These are phyloP conservation scores for Passer domesticus DNA, from an alignment of 2,113 vertebrate genomes.

Conservation along the genomic window DNA sequence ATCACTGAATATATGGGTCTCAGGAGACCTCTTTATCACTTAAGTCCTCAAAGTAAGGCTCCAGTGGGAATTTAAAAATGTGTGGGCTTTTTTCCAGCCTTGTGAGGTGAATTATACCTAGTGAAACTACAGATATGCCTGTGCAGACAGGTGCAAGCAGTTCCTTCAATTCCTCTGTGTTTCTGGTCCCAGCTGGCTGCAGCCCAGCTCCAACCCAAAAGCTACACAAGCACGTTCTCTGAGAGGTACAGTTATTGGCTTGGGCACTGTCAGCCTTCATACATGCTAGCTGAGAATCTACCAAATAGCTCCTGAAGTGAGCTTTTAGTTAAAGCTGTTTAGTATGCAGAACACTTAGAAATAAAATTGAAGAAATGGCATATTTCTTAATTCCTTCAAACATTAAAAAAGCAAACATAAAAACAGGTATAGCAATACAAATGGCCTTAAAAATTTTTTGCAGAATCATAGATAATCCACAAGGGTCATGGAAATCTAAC, in stretches of 20 bases:
- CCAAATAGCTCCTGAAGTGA: neutral
- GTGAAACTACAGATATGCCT: neutral
- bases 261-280: neutral
- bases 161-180: neutral
- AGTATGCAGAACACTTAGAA: neutral
- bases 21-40: neutral
- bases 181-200: neutral
- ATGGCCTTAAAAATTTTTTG: neutral
- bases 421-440: neutral
- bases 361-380: neutral
- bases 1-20: neutral
- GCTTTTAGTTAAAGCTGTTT: neutral
- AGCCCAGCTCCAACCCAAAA: neutral
- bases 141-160: conserved; percentile 26
- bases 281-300: neutral
- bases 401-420: neutral
- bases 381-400: neutral
- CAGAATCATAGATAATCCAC: neutral
- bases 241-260: neutral
- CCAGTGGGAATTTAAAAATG: conserved; percentile 1
- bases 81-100: neutral
- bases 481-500: fast-evolving
- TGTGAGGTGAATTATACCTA: conserved; percentile 17
- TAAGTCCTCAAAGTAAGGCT: neutral
- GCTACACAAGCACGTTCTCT: neutral